Evolutionary conservation across 2,888 invertebrate species (phyloP).

Genomic region (Lutraria lutraria): DNA sequence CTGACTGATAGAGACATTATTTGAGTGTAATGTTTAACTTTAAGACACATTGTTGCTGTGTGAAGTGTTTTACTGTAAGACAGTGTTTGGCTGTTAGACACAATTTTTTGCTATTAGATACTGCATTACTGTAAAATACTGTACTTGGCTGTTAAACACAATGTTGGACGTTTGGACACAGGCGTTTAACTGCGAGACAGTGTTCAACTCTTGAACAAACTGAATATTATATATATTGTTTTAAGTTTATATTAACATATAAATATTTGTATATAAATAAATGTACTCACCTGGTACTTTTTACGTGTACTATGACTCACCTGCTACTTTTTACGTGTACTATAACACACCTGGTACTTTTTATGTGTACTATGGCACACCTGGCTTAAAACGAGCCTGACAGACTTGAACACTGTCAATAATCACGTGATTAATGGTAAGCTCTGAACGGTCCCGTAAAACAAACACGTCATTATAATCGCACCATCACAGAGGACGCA

Average conservation of each 20-base stretch:
- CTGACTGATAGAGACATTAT: no score
- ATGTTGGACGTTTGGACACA: no score
- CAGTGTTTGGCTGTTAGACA: no score
- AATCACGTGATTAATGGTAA: conserved; percentile 56
- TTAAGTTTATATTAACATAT: background rate
- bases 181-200: no score
- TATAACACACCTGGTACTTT: conserved; percentile 17
- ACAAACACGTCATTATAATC: conserved; percentile 54
- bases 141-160: no score
- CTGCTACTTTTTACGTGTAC: conserved; percentile 30
- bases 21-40: no score
- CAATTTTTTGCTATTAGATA: no score
- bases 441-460: conserved; percentile 44
- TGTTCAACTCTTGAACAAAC: no score
- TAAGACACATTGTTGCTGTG: no score
- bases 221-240: background rate
- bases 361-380: conserved; percentile 38
- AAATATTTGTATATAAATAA: background rate
- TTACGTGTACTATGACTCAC: conserved; percentile 37
- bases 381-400: conserved; percentile 45
- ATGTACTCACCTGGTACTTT: background rate
- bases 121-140: no score
- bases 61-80: no score
- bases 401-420: conserved; percentile 56
- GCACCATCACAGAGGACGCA: conserved; percentile 39